A percentile compares a stretch with the other conserved stretches of the same genome.
Conservation (phyloP, 2,797 vertebrate genomes). For the Cheirogaleus major region DNA sequence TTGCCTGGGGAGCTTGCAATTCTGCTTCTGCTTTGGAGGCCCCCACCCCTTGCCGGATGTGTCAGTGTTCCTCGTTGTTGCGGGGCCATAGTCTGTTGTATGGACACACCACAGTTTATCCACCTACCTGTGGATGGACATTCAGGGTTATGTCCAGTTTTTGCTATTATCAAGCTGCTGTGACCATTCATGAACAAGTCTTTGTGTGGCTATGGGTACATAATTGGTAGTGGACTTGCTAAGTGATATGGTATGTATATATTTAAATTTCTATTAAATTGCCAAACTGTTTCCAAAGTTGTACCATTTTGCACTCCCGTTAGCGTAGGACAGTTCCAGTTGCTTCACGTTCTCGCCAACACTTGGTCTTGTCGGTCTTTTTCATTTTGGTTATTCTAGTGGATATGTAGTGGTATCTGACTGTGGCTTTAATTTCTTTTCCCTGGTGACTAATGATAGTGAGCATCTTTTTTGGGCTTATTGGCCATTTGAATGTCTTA, state of each 20-base stretch:
- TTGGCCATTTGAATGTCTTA: not conserved
- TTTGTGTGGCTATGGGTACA: not conserved
- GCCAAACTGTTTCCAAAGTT: not conserved
- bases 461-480: not conserved
- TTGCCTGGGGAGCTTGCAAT: not conserved
- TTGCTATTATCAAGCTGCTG: not conserved
- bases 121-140: not conserved
- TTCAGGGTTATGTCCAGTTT: not conserved
- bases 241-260: not conserved
- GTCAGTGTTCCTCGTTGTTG: not conserved
- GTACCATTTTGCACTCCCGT: not conserved
- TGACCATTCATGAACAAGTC: not conserved
- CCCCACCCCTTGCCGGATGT: not conserved
- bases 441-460: not conserved
- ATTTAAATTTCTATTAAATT: not conserved
- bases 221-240: not conserved
- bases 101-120: not conserved
- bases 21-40: not conserved
- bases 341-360: not conserved
- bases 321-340: accelerated
- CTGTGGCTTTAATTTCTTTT: not conserved
- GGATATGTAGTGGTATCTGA: not conserved
- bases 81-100: accelerated
- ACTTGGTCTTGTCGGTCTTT: not conserved
- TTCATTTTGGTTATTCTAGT: not conserved